Evolutionary conservation across 2,113 vertebrate genomes (phyloP), one percentile per base, ranked within the genome.

Genomic region (Eulacestoma nigropectus): DNA sequence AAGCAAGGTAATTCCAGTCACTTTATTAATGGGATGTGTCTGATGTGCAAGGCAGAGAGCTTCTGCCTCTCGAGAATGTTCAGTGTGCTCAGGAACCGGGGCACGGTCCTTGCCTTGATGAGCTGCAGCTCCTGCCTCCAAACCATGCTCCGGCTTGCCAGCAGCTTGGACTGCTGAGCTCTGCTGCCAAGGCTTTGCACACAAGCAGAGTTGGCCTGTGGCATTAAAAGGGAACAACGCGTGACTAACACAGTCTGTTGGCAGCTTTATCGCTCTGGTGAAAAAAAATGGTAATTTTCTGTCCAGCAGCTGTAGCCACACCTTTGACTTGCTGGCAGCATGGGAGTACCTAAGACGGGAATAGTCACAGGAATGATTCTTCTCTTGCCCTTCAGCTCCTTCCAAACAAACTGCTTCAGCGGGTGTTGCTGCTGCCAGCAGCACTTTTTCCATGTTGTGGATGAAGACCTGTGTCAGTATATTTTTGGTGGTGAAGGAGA

Each of bases 81-180:
- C 35, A 20, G 17, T 50, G 42, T 84, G 19, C 32, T 69, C 1
- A 2, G 78, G 41, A 88, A 21, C 30, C 42, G 44, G 20, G 44
- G 8, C 29, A 53, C 1, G 0, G 12, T 76, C 44, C 63, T 84
- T 59, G 64, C 49, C 42, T 62, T 26, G 12, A 5, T 0, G 0
- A 63, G 39, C 63, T 91, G 72, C 68, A 65, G 73, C 74, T 91
- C 26, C 52, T 79, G 27, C 47, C 56, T 88, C 44, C 1, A 1
- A 30, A 16, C 35, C 0, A 11, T 55, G 37, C 47, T 72, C 65
- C 41, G 32, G 37, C 41, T 69, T 75, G 49, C 47, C 29, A 8
- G 52, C 63, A 42, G 6, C 74, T 74, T 18, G 56, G n/a, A 5
- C 84, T 81, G 59, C 73, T 84, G 70, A 47, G 32, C 75, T 78